Evolutionary conservation across 2,888 invertebrate genomes (phyloP).

Genomic region (Keiferia lycopersicella): DNA sequence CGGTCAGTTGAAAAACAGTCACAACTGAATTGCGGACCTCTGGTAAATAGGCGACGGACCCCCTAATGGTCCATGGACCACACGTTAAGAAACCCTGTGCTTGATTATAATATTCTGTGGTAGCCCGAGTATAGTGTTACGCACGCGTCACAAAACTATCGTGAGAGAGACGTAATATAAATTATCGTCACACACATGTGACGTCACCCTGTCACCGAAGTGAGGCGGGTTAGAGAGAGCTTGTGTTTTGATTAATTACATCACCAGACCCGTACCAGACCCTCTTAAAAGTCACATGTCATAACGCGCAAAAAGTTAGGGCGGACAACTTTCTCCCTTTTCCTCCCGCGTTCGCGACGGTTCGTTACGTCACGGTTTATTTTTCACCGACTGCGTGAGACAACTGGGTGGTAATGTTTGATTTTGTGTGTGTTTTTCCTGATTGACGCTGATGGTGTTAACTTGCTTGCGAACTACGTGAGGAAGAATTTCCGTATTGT

Average conservation of each 20-base stretch:
- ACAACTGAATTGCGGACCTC: no score
- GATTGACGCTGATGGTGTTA: conserved; percentile 8
- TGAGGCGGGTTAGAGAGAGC: conserved; percentile 46
- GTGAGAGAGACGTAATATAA: conserved; percentile 12
- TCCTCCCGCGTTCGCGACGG: neutral
- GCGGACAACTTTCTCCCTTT: conserved; percentile 13
- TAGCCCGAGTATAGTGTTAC: neutral
- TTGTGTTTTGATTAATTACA: conserved; percentile 64
- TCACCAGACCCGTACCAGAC: conserved; percentile 39
- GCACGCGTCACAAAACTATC: neutral
- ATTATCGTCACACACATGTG: conserved; percentile 23
- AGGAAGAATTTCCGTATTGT: neutral
- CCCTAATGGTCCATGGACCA: no score
- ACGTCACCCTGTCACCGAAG: conserved; percentile 43
- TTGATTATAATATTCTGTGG: no score
- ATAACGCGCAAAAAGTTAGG: conserved; percentile 57
- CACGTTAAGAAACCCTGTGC: no score
- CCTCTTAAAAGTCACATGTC: conserved; percentile 67
- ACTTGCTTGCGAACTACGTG: neutral
- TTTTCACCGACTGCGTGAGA: conserved; percentile 3
- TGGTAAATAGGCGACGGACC: no score
- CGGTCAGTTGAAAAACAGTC: no score
- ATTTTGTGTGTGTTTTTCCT: conserved; percentile 1
- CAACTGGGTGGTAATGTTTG: neutral
- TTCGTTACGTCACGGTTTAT: conserved; percentile 11